Conservation (phyloP, 2,888 invertebrate genomes). For the Hedya salicella region DNA sequence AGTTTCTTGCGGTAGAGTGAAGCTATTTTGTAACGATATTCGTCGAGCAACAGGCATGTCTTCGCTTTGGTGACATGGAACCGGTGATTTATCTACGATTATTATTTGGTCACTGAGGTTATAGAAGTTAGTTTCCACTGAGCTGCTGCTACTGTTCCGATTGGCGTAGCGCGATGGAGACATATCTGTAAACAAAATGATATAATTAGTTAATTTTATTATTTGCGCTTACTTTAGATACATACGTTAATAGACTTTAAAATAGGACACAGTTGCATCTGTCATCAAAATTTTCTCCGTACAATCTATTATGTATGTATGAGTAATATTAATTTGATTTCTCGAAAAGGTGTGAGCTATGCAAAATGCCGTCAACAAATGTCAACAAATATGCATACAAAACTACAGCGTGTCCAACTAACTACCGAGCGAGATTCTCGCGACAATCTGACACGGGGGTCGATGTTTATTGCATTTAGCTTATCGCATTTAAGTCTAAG, state of each 20-base stretch:
- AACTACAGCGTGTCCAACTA: slow-evolving; percentile 10
- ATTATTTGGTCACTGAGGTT: slow-evolving; percentile 87
- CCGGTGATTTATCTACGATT: slow-evolving; percentile 85
- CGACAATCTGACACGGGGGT: slow-evolving; percentile 21
- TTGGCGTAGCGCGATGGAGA: slow-evolving; percentile 87
- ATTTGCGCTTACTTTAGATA: no score
- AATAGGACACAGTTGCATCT: not conserved
- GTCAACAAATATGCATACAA: slow-evolving; percentile 5
- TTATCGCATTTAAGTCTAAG: slow-evolving; percentile 30
- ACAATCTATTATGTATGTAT: not conserved
- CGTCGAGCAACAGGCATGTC: slow-evolving; percentile 75
- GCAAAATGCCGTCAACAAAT: slow-evolving; percentile 18
- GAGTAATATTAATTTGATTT: slow-evolving; percentile 4
- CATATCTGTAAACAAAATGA: slow-evolving; percentile 81
- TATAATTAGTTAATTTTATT: not conserved
- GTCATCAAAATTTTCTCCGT: not conserved
- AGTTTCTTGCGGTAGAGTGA: slow-evolving; percentile 77
- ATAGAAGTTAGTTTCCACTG: slow-evolving; percentile 88
- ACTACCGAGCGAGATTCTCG: slow-evolving; percentile 11
- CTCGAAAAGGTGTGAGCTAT: slow-evolving; percentile 4
- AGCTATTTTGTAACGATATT: slow-evolving; percentile 76
- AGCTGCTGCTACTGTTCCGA: slow-evolving; percentile 86
- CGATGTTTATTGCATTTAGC: slow-evolving; percentile 21
- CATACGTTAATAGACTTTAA: no score
- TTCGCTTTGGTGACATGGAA: slow-evolving; percentile 70